Evolutionary conservation across 2,113 vertebrate genomes (phyloP), one percentile per base, ranked within the genome.

Genomic region (Callaeas wilsoni): DNA sequence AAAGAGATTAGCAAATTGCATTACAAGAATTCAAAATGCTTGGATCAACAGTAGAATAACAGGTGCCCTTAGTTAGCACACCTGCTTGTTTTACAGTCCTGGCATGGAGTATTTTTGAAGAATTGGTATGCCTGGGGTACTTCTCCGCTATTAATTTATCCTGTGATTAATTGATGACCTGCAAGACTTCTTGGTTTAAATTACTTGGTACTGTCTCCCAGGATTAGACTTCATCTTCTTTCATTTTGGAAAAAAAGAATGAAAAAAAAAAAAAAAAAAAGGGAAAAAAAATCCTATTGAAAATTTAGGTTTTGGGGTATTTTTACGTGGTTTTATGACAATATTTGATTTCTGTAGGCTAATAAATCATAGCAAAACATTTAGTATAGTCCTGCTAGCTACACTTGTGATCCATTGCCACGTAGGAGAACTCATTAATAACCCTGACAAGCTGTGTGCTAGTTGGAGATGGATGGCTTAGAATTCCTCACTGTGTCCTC

Each of bases 371-470:
- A 94, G 83, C 86, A 67, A 90, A 95, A n/a, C 62, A 50, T 71
- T 88, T 60, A 68, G 62, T 77, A 17, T 9, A 79, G 86, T 75
- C 84, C 26, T 7, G 62, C 86, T 93, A 77, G 79, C 91, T 62
- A 71, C 55, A 50, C 77, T 88, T 94, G 81, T 92, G 95, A 87
- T 95, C 47, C 44, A 84, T 94, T 90, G 82, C 82, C n/a, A 86
- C 68, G 91, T 53, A 77, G 56, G 29, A 90, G 74, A 90, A 50
- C 80, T 96, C 78, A 14, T 97, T 93, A 95, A 86, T 94, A 95
- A 95, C 96, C 46, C 49, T 84, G 70, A 44, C 95, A 92, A 90
- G 81, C 94, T 90, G 90, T 86, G 52, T 96, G 33, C 90, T 87
- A 12, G 29, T 30, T 82, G 88, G 67, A 92, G 82, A 85, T 56